Evolutionary conservation across 2,113 vertebrate genomes (phyloP), one percentile per base, ranked within the genome.

Genomic region (Corythornis vintsioides): DNA sequence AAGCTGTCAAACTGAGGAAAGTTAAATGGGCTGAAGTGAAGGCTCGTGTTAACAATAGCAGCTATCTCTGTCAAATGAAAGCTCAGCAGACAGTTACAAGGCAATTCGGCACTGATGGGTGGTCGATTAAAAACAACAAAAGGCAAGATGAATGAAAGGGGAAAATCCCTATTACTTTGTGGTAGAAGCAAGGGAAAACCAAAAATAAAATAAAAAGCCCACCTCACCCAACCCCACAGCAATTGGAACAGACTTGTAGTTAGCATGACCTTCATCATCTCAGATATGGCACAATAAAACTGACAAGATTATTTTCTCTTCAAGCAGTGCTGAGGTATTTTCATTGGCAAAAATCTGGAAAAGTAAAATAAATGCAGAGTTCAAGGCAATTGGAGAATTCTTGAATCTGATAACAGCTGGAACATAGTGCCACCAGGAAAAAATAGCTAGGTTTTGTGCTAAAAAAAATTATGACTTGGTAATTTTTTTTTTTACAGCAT

Each of bases 1-100:
- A 95, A 97, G 92, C 97, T 98, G 97, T 98, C 97, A 98, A 96
- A 97, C 85, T 81, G 95, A 97, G 95, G 94, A 95, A 95, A 95
- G 94, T 97, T 97, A 97, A 98, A 97, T 96, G 95, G 96, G 90
- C 93, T 95, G 92, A 94, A 97, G 96, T 95, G 95, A 97, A 96
- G 95, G 93, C 91, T 94, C 77, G 17, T 96, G 94, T 97, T 98
- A 97, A 97, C 96, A 97, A 97, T 94, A 95, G 93, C 93, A 95
- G 95, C 97, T 97, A 97, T 97, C 96, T 97, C 93, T 97, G 94
- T 97, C 97, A 97, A 96, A 97, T 89, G 96, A 96, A 93, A 96
- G 95, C 94, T 96, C 92, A 73, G 69, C 92, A 95, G 97, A 97
- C 95, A 96, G 92, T 94, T 96, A 96, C 96, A 97, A 98, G 95